Percentiles rank a stretch among this genome's conserved stretches.
Conservation (phyloP, 2,888 invertebrate species). For the Sylvicola cinctus region DNA sequence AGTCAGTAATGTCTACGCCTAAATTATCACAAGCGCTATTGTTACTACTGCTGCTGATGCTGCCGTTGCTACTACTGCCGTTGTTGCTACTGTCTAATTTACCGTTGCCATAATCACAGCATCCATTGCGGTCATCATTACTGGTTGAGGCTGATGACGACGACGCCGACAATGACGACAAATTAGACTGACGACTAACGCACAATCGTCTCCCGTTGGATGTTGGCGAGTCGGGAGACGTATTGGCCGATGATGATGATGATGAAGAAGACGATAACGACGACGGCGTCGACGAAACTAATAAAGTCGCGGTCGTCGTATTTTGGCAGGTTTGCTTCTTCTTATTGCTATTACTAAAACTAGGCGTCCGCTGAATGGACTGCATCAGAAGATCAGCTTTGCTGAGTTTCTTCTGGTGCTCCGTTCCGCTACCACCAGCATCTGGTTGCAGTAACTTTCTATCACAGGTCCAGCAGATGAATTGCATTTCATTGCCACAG, state of each 20-base stretch:
- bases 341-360: conserved; percentile 12
- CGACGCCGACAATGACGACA: too few relatives aligned
- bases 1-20: conserved; percentile 11
- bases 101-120: conserved; percentile 4
- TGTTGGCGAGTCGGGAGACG: conserved; percentile 10
- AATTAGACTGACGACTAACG: too few relatives aligned
- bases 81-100: conserved; percentile 1
- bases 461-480: conserved; percentile 20
- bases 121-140: conserved; percentile 5
- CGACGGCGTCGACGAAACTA: conserved; percentile 14
- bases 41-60: conserved; percentile 1
- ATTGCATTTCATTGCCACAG: conserved; percentile 22
- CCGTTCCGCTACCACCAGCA: conserved; percentile 15
- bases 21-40: background rate
- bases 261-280: conserved; percentile 9
- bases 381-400: conserved; percentile 32
- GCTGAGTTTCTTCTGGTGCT: conserved; percentile 14
- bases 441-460: conserved; percentile 11
- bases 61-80: conserved; percentile 2
- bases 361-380: conserved; percentile 32
- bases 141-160: background rate
- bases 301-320: too few relatives aligned
- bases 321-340: too few relatives aligned
- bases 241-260: background rate
- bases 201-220: conserved; percentile 8